These are phyloP conservation scores for Leptura quadrifasciata DNA, from an alignment of 2,888 invertebrate genomes.

Conservation along the genomic window DNA sequence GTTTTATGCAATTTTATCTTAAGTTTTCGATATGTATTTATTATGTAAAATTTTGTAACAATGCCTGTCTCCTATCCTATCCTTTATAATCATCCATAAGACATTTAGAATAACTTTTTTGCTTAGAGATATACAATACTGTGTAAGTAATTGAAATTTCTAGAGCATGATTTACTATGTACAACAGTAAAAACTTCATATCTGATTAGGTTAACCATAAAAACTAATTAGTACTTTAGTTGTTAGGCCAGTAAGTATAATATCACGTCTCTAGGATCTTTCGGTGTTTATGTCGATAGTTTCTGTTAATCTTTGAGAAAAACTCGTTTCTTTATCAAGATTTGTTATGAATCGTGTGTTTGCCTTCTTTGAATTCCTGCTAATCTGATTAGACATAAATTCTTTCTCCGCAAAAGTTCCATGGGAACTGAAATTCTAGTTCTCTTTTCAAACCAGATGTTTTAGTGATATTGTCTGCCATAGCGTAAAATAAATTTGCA, in stretches of 20 bases:
- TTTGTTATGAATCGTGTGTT: slow-evolving; percentile 21
- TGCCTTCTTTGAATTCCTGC: slow-evolving; percentile 14
- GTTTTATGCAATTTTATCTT: no score
- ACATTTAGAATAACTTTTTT: no score
- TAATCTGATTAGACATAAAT: slow-evolving; percentile 19
- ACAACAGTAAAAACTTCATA: no score
- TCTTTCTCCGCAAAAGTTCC: slow-evolving; percentile 2
- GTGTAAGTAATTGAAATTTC: no score
- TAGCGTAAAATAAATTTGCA: neutral
- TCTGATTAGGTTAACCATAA: no score
- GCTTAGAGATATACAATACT: no score
- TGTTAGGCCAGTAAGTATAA: neutral
- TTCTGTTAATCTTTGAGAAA: slow-evolving; percentile 19
- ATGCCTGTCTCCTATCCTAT: no score
- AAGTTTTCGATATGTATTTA: no score
- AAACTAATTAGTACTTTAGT: neutral
- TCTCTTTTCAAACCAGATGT: neutral
- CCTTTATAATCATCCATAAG: no score
- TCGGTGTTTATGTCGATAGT: neutral
- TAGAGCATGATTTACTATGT: no score
- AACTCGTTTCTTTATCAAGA: slow-evolving; percentile 12
- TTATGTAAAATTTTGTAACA: no score
- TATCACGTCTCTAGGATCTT: slow-evolving; percentile 10
- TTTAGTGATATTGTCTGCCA: neutral
- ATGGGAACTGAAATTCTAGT: slow-evolving; percentile 24